Conservation (phyloP, 2,888 invertebrate genomes). For the Limnephilus lunatus region DNA sequence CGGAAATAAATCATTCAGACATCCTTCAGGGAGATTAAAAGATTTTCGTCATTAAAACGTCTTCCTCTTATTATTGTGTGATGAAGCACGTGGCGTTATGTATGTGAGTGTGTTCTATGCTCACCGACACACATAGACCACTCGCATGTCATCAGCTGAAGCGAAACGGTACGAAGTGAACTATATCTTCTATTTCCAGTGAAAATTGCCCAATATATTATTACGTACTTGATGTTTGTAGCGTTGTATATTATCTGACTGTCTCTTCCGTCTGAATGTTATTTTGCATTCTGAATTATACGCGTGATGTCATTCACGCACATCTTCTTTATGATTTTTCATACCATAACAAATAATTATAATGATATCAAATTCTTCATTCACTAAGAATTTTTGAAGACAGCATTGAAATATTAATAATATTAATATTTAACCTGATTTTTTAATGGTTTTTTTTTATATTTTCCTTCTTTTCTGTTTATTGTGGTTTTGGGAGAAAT, state of each 20-base stretch:
- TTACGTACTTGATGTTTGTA: not conserved
- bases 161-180: not conserved
- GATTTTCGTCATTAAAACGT: not conserved
- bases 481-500: too few relatives aligned
- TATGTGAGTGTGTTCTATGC: not conserved
- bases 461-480: not conserved
- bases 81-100: not conserved
- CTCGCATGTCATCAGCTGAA: not conserved
- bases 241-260: not conserved
- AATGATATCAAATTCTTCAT: not conserved
- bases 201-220: not conserved
- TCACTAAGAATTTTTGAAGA: too few relatives aligned
- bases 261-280: not conserved
- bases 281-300: not conserved
- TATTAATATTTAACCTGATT: too few relatives aligned
- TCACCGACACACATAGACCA: not conserved
- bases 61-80: not conserved
- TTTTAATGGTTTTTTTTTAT: not conserved
- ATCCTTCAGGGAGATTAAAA: not conserved
- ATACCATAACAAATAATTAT: too few relatives aligned
- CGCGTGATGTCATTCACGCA: not conserved
- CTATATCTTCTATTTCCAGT: not conserved
- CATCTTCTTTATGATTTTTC: too few relatives aligned
- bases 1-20: not conserved
- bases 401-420: too few relatives aligned